These are phyloP conservation scores for Semicossyphus pulcher DNA, from an alignment of 2,113 vertebrate genomes.

Conservation along the genomic window DNA sequence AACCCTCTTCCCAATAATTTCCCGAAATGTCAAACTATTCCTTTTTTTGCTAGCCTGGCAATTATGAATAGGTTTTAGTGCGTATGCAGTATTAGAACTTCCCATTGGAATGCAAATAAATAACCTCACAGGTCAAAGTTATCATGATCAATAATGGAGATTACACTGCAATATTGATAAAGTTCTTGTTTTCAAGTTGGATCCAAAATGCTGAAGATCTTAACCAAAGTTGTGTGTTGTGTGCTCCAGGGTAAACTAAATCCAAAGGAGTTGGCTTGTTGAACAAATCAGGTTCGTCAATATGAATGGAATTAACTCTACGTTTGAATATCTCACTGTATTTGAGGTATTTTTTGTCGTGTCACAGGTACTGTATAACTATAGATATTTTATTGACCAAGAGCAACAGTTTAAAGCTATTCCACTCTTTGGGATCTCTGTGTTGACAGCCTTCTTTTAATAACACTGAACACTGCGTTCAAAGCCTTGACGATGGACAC, in stretches of 20 bases:
- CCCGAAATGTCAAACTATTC: not conserved
- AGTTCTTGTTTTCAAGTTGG: slow-evolving; percentile 8
- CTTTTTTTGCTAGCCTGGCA: not conserved
- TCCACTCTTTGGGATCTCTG: not conserved
- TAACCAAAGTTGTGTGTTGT: slow-evolving; percentile 25
- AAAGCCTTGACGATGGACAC: slow-evolving; percentile 8
- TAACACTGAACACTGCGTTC: not conserved
- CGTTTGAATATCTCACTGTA: not conserved
- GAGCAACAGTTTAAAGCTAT: not conserved
- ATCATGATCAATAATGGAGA: slow-evolving; percentile 15
- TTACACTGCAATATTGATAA: slow-evolving; percentile 9
- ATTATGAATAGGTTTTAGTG: not conserved
- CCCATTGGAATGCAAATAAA: too few relatives aligned
- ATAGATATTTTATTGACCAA: not conserved
- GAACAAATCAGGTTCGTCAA: not conserved
- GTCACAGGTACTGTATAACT: too few relatives aligned
- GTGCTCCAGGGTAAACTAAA: not conserved
- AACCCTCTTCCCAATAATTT: not conserved
- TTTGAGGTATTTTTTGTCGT: too few relatives aligned
- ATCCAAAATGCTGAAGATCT: slow-evolving; percentile 9
- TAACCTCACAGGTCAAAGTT: too few relatives aligned
- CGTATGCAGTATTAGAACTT: too few relatives aligned
- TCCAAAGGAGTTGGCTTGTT: not conserved
- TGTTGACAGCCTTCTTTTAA: not conserved
- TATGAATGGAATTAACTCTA: not conserved